phyloP scores from a whole-genome alignment of 1,140 invertebrate genomes.

The Drosophila ananassae region DNA sequence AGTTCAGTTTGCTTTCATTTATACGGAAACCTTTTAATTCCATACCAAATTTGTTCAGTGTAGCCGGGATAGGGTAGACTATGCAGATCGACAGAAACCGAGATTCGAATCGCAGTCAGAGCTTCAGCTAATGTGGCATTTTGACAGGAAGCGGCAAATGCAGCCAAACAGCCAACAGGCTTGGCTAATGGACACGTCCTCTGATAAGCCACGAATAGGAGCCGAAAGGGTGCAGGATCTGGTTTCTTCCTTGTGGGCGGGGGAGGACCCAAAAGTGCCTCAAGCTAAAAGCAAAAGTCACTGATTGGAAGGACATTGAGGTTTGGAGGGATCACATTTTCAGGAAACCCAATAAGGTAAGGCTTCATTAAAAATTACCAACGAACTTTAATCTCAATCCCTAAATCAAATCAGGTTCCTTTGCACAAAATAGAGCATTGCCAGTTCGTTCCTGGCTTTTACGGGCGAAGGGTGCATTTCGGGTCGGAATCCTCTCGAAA shows the following conservation, averaged over 20 bases:
- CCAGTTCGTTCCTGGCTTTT: constrained; percentile 8
- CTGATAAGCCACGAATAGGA: constrained; percentile 6
- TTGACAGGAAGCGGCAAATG: constrained; percentile 47
- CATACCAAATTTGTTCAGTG: background rate
- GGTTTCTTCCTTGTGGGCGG: background rate
- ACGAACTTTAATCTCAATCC: background rate
- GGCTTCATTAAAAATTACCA: background rate
- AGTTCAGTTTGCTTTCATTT: too few relatives aligned
- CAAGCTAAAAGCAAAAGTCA: constrained; percentile 20
- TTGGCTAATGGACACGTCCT: constrained; percentile 45
- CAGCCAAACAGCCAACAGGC: constrained; percentile 38
- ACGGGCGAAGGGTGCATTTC: constrained; percentile 18
- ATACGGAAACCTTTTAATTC: too few relatives aligned
- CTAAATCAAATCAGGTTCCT: too few relatives aligned
- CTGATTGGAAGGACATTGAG: constrained; percentile 42
- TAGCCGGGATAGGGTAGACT: constrained; percentile 20
- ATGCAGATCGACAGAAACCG: constrained; percentile 16
- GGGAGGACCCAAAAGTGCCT: constrained; percentile 3
- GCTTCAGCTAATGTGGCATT: constrained; percentile 67
- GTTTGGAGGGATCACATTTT: constrained; percentile 1
- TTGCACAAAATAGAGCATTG: constrained; percentile 11
- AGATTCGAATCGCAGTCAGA: constrained; percentile 33
- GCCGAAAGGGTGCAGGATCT: constrained; percentile 4
- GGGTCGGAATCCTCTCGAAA: constrained; percentile 14
- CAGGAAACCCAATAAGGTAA: background rate